Evolutionary conservation across 2,797 vertebrate species (phyloP).

Genomic region (Dromococcyx pavoninus): DNA sequence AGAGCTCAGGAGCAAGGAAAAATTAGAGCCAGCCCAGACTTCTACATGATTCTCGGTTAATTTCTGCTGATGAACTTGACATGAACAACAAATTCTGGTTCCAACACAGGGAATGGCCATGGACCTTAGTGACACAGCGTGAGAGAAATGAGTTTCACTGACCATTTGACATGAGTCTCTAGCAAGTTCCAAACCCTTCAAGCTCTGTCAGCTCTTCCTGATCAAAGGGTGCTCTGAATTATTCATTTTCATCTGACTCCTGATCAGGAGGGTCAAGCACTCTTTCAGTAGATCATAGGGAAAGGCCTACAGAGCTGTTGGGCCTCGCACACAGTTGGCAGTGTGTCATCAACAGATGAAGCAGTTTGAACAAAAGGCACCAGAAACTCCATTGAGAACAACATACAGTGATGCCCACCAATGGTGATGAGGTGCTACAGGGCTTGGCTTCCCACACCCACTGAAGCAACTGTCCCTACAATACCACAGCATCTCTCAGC

Average conservation of each 20-base stretch:
- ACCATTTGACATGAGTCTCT: background rate
- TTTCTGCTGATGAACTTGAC: background rate
- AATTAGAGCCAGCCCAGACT: background rate
- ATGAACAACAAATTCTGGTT: background rate
- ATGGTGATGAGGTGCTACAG: background rate
- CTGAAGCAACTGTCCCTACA: background rate
- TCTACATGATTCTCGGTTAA: background rate
- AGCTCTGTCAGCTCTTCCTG: background rate
- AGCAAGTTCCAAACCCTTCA: background rate
- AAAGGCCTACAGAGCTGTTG: background rate
- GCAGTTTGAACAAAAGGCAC: background rate
- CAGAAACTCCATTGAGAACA: background rate
- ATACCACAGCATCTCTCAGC: background rate
- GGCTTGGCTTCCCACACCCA: background rate
- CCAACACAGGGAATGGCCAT: background rate
- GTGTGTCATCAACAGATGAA: fast-evolving
- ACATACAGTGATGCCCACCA: background rate
- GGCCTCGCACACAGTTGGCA: background rate
- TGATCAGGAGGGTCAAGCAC: background rate
- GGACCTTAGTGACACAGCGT: background rate
- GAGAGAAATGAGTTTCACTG: background rate
- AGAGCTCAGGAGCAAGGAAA: background rate
- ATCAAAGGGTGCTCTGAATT: background rate
- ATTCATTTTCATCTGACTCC: background rate
- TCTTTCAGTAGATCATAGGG: background rate